Percentiles rank a stretch among this genome's conserved stretches.
Conservation (phyloP, 2,797 vertebrate species). For the Darevskia nairensis region DNA sequence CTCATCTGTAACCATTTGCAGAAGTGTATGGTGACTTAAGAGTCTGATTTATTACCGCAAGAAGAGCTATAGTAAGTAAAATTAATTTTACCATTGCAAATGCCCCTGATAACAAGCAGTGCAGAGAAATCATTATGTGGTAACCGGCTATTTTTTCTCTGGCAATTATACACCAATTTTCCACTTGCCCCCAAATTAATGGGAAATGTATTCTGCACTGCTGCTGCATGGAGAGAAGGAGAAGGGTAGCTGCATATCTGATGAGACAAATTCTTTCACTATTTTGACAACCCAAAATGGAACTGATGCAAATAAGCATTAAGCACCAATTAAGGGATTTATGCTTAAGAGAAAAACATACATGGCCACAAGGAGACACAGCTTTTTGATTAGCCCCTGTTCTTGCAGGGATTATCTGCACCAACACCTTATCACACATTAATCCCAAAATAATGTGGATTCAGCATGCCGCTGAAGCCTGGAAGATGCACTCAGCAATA, state of each 20-base stretch:
- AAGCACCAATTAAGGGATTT: conserved; percentile 3
- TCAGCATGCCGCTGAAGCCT: background rate
- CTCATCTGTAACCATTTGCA: conserved; percentile 57
- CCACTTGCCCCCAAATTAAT: conserved; percentile 62
- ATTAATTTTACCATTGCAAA: conserved; percentile 74
- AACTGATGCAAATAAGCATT: background rate
- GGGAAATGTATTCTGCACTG: conserved; percentile 52
- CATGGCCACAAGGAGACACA: background rate
- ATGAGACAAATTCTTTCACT: background rate
- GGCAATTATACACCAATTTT: conserved; percentile 68
- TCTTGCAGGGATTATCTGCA: background rate
- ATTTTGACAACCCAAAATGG: background rate
- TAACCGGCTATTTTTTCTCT: conserved; percentile 59
- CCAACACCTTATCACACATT: background rate
- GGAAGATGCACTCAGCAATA: background rate
- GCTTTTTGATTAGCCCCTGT: background rate
- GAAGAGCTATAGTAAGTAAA: conserved; percentile 64
- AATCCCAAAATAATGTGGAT: conserved; percentile 11
- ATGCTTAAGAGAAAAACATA: background rate
- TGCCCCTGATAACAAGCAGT: conserved; percentile 60
- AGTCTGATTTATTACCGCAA: conserved; percentile 69
- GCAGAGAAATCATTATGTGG: conserved; percentile 59
- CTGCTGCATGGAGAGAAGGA: conserved; percentile 51
- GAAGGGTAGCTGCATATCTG: conserved; percentile 41
- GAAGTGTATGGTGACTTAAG: conserved; percentile 63